A percentile compares a stretch with the other conserved stretches of the same genome.
These are phyloP conservation scores for Pseudotriccus pelzelni DNA, from an alignment of 2,797 vertebrate genomes.

Conservation along the genomic window DNA sequence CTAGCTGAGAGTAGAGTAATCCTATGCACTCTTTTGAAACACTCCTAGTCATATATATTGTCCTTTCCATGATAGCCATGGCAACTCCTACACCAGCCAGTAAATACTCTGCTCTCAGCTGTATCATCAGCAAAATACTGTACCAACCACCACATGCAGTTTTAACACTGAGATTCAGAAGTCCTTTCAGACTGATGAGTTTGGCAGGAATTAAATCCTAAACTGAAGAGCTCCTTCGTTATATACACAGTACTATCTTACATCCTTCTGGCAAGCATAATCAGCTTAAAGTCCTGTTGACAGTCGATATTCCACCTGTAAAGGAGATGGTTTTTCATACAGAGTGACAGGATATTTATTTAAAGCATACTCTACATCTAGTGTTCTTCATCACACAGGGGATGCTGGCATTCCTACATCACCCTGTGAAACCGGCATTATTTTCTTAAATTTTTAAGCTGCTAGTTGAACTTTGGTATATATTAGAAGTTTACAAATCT, in stretches of 20 bases:
- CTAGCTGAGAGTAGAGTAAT: neutral
- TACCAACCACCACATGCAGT: neutral
- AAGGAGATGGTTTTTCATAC: neutral
- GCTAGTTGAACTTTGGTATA: neutral
- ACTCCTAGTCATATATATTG: neutral
- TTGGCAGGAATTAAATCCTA: slow-evolving; percentile 21
- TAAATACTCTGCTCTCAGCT: neutral
- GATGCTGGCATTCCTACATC: neutral
- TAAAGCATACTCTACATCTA: neutral
- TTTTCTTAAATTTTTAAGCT: neutral
- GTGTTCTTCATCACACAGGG: neutral
- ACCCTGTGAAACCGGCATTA: neutral
- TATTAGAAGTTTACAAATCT: neutral
- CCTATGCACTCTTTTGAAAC: neutral
- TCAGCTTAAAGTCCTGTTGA: neutral
- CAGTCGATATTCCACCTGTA: neutral
- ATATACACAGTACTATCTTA: neutral
- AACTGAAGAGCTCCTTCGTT: slow-evolving; percentile 17
- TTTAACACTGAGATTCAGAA: neutral
- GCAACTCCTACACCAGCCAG: neutral
- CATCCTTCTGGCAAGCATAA: slow-evolving; percentile 1
- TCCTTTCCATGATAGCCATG: neutral
- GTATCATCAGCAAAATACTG: neutral
- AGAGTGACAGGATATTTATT: neutral
- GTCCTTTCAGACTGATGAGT: neutral